These are phyloP conservation scores for Porites lobata DNA, from an alignment of 92 coral and sea anemone genomes.

Conservation along the genomic window DNA sequence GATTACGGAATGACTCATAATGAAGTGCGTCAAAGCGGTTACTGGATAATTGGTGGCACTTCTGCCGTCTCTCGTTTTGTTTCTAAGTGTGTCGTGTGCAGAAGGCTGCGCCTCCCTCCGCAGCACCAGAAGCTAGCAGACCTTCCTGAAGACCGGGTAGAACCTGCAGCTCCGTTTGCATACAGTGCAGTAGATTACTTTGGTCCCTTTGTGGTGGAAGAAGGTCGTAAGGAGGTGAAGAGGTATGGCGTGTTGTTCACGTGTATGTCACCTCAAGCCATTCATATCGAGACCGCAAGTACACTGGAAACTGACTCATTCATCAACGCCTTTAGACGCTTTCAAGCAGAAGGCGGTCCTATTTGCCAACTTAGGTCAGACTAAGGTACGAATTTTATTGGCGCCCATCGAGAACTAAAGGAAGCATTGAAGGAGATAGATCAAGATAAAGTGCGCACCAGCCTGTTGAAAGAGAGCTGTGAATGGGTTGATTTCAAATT, in stretches of 20 bases:
- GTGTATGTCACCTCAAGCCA: constrained; percentile 49
- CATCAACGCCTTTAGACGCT: too few species aligned
- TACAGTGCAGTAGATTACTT: constrained; percentile 50
- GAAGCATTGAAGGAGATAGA: too few species aligned
- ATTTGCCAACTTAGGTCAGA: too few species aligned
- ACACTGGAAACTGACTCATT: constrained; percentile 27
- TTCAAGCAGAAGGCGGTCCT: too few species aligned
- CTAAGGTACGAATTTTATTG: too few species aligned
- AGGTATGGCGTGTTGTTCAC: constrained; percentile 56
- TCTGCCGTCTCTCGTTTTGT: constrained; percentile 18
- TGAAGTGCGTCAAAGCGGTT: constrained; percentile 41
- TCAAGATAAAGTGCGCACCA: too few species aligned
- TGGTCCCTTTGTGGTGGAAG: constrained; percentile 50
- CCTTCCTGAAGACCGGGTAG: constrained; percentile 35
- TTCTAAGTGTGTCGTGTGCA: constrained; percentile 28
- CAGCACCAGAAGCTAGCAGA: constrained; percentile 49
- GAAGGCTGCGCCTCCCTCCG: constrained; percentile 10
- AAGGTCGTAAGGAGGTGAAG: constrained; percentile 45
- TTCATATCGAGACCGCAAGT: constrained; percentile 52
- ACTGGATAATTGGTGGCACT: constrained; percentile 41
- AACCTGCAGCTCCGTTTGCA: constrained; percentile 43
- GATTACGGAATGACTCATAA: constrained; percentile 48
- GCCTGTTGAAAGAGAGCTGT: too few species aligned
- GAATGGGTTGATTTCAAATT: too few species aligned
- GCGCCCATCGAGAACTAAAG: too few species aligned